Evolutionary conservation across 2,888 invertebrate species (phyloP), one percentile per base, ranked within the genome.

Genomic region (Pachydiplax longipennis): DNA sequence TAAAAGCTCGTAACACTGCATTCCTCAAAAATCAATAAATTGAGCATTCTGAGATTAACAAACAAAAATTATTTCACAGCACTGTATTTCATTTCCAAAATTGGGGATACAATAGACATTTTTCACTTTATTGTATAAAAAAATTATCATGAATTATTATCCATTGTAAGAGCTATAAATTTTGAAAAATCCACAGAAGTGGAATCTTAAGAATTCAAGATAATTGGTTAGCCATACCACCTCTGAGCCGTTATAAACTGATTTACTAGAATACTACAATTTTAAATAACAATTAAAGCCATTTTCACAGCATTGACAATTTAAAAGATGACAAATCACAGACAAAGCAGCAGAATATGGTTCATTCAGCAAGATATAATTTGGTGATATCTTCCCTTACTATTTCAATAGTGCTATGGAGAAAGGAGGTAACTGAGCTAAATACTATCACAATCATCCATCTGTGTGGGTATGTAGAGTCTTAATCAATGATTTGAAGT

Each of bases 91-190:
- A 90, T 25, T 37, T 90, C 48, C 80, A 80, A 83, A 35, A 48
- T 83, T 61, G 58, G 37, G 61, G 61, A 35, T 87, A 87, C 87
- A 87, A 61, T 61, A 61, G 65, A 37, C 44, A 40, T 90, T 90
- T 81, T 90, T 90, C 53, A 90, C 35, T 90, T 80, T 90, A 13
- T 80, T 37, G 80, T 81, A 90, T 90, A 90, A 90, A 90, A 90
- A 90, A 90, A 80, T 48, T 80, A 80, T 80, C 31, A 53, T 81
- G 35, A 81, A 73, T 48, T 31, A 81, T 90, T 53, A 81, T 53
- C 25, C 53, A 80, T 81, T 25, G 22, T 31, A 87, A 61, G n/a
- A 37, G 37, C 37, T 83, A 83, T 44, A 83, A 44, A 83, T 83
- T 58, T 82, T 40, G 44, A 58, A 58, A 18, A 6, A 83, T 53